Evolutionary conservation across 2,113 vertebrate genomes (phyloP).

Genomic region (Astur gentilis): DNA sequence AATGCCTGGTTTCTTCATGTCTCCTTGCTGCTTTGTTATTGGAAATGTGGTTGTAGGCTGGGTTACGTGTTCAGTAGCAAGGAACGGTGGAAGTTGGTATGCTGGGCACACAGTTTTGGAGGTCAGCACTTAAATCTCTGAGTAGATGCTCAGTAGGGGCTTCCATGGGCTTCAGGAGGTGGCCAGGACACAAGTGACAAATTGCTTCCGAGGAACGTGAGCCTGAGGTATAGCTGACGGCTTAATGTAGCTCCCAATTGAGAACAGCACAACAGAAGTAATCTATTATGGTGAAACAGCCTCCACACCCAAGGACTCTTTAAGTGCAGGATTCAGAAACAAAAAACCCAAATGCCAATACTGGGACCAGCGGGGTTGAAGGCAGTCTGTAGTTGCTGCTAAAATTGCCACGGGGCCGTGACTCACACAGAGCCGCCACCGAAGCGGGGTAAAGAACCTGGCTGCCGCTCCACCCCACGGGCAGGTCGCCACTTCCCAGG

Average conservation of each 20-base stretch:
- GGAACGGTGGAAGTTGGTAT: neutral
- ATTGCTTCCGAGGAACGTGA: fast-evolving
- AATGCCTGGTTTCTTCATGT: neutral
- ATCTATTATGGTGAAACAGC: neutral
- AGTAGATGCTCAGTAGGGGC: neutral
- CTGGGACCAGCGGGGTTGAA: fast-evolving
- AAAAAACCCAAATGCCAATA: neutral
- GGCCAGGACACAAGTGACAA: neutral
- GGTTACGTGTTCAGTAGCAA: fast-evolving
- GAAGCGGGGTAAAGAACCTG: neutral
- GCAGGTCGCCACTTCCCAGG: neutral
- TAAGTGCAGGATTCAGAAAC: neutral
- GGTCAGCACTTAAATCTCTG: neutral
- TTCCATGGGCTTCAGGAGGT: neutral
- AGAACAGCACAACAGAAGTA: neutral
- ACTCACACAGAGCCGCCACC: neutral
- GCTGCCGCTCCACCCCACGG: neutral
- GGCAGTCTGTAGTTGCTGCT: neutral
- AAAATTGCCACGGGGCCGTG: neutral
- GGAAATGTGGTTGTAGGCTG: neutral
- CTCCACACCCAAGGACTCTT: neutral
- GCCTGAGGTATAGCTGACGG: neutral
- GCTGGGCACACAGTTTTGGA: neutral
- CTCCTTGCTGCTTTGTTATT: neutral
- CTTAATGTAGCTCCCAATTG: neutral